These are phyloP conservation scores for Progne subis DNA, from an alignment of 2,113 vertebrate genomes.

Conservation along the genomic window DNA sequence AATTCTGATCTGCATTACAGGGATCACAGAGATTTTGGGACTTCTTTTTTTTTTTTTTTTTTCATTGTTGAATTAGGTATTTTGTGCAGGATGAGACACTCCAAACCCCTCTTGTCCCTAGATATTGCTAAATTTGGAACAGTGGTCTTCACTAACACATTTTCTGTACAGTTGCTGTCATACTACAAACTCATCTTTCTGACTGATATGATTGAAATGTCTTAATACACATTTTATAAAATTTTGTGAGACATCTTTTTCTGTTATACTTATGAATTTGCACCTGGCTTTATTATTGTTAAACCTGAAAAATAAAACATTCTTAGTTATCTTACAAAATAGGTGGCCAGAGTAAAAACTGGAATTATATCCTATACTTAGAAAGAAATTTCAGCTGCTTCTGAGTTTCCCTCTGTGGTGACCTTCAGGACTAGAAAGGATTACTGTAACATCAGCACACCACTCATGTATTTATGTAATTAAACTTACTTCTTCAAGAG, in stretches of 20 bases:
- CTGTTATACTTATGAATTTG: background rate
- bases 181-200: background rate
- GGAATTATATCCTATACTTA: background rate
- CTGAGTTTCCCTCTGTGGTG: background rate
- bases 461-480: background rate
- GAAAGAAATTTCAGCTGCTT: background rate
- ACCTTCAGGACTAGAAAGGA: background rate
- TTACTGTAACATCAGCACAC: background rate
- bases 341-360: background rate
- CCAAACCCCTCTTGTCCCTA: rapidly evolving
- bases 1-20: background rate
- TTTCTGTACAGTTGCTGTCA: background rate
- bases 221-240: background rate
- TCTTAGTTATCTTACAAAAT: background rate
- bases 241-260: background rate
- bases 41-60: background rate
- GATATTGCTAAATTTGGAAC: background rate
- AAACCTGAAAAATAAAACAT: background rate
- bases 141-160: rapidly evolving
- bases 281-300: background rate
- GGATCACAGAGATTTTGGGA: background rate
- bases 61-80: background rate
- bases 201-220: background rate
- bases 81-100: background rate
- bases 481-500: constrained; percentile 76